Evolutionary conservation across 2,797 vertebrate genomes (phyloP).

Genomic region (Margarornis squamiger): DNA sequence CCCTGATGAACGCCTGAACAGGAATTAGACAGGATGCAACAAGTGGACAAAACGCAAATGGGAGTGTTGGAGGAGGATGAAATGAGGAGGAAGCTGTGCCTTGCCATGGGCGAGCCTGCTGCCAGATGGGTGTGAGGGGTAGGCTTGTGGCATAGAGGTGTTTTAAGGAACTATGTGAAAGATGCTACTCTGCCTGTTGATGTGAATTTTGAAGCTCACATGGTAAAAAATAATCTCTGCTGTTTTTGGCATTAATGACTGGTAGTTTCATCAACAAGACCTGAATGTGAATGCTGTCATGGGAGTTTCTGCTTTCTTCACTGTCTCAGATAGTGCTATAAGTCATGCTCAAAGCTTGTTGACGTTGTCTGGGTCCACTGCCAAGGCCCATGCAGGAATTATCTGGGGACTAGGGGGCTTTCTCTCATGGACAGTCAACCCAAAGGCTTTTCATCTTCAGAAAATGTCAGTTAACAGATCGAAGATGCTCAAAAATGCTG

Average conservation of each 20-base stretch:
- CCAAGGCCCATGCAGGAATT: constrained; percentile 1
- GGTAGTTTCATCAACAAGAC: constrained; percentile 39
- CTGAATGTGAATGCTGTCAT: constrained; percentile 28
- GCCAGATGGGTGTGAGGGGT: constrained; percentile 44
- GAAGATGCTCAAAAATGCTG: background rate
- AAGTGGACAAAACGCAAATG: constrained; percentile 54
- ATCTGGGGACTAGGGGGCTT: background rate
- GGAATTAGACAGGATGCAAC: constrained; percentile 65
- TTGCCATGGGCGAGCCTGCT: background rate
- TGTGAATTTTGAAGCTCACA: background rate
- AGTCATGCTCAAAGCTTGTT: constrained; percentile 12
- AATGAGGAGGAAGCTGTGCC: constrained; percentile 39
- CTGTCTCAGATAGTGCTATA: background rate
- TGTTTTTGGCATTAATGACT: constrained; percentile 16
- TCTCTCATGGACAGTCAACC: background rate
- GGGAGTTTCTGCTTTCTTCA: constrained; percentile 26
- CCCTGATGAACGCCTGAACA: constrained; percentile 41
- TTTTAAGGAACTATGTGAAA: background rate
- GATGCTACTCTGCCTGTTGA: constrained; percentile 12
- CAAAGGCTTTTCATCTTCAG: constrained; percentile 20
- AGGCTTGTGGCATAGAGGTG: background rate
- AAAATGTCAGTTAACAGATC: constrained; percentile 26
- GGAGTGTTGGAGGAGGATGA: constrained; percentile 54
- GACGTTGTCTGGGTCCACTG: background rate
- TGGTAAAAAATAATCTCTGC: background rate